These are phyloP conservation scores for Myotis vivesi DNA, from an alignment of 2,797 vertebrate species.

Conservation along the genomic window DNA sequence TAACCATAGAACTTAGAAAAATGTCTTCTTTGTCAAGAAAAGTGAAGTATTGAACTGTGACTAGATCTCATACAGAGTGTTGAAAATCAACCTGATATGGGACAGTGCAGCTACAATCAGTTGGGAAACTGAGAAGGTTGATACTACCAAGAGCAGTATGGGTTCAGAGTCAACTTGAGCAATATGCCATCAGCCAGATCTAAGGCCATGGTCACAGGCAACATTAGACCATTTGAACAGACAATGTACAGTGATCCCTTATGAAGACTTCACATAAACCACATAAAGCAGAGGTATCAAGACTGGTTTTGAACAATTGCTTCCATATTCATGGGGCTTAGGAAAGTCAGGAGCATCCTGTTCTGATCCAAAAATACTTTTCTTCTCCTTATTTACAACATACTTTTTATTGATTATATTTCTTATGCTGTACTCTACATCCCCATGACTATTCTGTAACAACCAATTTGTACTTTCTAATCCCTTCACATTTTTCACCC, in stretches of 20 bases:
- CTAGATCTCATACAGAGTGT: neutral
- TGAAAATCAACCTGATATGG: neutral
- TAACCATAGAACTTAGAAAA: constrained; percentile 14
- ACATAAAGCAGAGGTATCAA: neutral
- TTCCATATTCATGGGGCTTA: neutral
- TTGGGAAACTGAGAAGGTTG: neutral
- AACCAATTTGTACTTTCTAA: neutral
- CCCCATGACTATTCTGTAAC: neutral
- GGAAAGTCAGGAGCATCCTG: neutral
- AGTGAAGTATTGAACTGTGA: constrained; percentile 20
- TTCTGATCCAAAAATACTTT: neutral
- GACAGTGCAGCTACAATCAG: neutral
- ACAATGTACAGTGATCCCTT: neutral
- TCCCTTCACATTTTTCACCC: neutral
- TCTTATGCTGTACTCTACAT: neutral
- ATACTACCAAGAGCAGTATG: neutral
- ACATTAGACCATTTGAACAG: neutral
- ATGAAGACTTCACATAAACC: neutral
- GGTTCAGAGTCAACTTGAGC: neutral
- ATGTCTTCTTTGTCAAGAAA: constrained; percentile 51
- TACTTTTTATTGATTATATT: neutral
- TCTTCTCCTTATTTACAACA: neutral
- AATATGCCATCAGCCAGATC: neutral
- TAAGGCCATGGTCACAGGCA: neutral
- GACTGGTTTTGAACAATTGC: neutral